Conservation (phyloP, 2,888 invertebrate species). For the Abrostola tripartita region DNA sequence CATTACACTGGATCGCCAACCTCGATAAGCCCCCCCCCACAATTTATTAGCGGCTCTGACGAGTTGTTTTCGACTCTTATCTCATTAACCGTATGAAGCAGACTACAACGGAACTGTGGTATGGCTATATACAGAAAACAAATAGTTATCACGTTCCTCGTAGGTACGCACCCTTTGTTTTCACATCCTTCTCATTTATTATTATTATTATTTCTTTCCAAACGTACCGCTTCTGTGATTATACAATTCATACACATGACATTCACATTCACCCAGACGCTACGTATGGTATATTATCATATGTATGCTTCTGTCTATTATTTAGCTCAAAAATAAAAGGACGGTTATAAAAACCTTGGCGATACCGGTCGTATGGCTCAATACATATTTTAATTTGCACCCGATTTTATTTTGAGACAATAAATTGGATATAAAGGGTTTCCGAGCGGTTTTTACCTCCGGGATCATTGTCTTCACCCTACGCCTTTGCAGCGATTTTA, state of each 20-base stretch:
- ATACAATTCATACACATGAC: slow-evolving; percentile 7
- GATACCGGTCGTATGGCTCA: slow-evolving; percentile 68
- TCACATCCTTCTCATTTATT: slow-evolving; percentile 33
- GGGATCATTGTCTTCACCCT: slow-evolving; percentile 88
- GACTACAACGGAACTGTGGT: slow-evolving; percentile 56
- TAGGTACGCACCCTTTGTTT: slow-evolving; percentile 36
- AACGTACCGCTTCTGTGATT: slow-evolving; percentile 38
- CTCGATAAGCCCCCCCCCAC: slow-evolving; percentile 80
- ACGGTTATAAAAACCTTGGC: slow-evolving; percentile 64
- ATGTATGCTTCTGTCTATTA: slow-evolving; percentile 45
- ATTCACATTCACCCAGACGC: slow-evolving; percentile 6
- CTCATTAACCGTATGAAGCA: slow-evolving; percentile 65
- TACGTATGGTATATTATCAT: slow-evolving; percentile 27
- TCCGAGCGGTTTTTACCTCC: slow-evolving; percentile 85
- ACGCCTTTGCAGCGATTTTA: slow-evolving; percentile 81
- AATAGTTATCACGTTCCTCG: slow-evolving; percentile 40
- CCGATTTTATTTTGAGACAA: slow-evolving; percentile 88
- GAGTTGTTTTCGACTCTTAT: slow-evolving; percentile 76
- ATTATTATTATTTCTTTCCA: no score
- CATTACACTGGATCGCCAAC: slow-evolving; percentile 81
- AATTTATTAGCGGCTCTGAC: slow-evolving; percentile 80
- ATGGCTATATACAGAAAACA: slow-evolving; percentile 49
- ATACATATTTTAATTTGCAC: slow-evolving; percentile 87
- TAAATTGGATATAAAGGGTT: slow-evolving; percentile 86
- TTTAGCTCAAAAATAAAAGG: slow-evolving; percentile 60